Evolutionary conservation across 1,140 invertebrate genomes (phyloP).

Genomic region (Ladona fulva): DNA sequence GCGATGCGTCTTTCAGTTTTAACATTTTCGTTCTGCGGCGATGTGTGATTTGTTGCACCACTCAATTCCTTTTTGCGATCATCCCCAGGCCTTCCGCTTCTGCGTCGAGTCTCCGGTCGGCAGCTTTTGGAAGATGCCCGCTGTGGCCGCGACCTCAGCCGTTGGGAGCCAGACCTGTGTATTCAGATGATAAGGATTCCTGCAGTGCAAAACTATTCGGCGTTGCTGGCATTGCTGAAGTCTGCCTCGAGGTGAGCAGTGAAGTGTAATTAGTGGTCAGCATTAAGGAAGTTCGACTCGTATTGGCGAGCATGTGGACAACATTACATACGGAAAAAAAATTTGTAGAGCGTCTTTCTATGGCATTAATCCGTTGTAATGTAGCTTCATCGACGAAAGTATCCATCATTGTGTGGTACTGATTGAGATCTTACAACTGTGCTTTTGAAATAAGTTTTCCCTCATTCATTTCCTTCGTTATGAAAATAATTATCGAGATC

Average conservation of each 20-base stretch:
- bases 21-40: too few species aligned
- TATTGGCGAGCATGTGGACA: constrained; percentile 38
- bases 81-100: background rate
- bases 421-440: too few species aligned
- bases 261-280: constrained; percentile 41
- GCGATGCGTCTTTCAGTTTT: too few species aligned
- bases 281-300: constrained; percentile 37
- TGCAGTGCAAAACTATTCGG: constrained; percentile 35
- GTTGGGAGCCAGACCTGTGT: constrained; percentile 37
- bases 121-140: constrained; percentile 10
- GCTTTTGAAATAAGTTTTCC: too few species aligned
- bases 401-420: too few species aligned
- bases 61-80: too few species aligned
- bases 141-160: constrained; percentile 16
- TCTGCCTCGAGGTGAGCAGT: constrained; percentile 26
- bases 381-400: too few species aligned
- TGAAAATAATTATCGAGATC: too few species aligned
- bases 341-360: too few species aligned
- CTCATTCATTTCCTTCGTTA: too few species aligned
- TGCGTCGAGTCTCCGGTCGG: background rate
- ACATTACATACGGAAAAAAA: constrained; percentile 25
- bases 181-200: constrained; percentile 36
- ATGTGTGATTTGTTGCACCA: too few species aligned
- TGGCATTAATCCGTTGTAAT: too few species aligned
- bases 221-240: constrained; percentile 36